Evolutionary conservation across 2,797 vertebrate species (phyloP).

Genomic region (Gallirallus australis): DNA sequence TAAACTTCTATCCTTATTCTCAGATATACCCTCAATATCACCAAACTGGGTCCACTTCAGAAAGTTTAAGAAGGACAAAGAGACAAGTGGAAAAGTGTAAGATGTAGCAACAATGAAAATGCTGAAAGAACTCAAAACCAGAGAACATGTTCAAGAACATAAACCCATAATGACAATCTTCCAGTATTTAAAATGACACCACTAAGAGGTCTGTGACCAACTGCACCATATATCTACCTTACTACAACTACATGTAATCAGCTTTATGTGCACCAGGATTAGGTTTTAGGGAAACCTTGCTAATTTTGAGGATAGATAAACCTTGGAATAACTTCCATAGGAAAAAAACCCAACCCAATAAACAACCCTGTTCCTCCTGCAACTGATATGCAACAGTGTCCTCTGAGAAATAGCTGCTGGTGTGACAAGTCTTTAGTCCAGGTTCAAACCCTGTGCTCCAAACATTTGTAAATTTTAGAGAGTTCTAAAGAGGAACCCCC

Average conservation of each 20-base stretch:
- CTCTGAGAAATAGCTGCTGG: neutral
- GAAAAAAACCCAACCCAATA: fast-evolving
- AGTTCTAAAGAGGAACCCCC: neutral
- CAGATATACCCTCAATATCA: neutral
- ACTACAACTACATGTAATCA: neutral
- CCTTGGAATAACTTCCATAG: neutral
- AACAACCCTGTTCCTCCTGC: neutral
- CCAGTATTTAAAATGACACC: neutral
- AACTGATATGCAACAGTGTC: neutral
- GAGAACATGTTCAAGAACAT: neutral
- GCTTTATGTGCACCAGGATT: neutral
- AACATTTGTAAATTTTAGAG: neutral
- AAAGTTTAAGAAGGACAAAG: neutral
- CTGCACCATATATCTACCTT: fast-evolving
- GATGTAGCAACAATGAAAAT: neutral
- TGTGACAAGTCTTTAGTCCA: neutral
- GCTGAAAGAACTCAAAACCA: neutral
- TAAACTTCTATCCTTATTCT: neutral
- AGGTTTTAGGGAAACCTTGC: neutral
- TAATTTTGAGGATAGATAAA: neutral
- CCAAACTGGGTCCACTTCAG: neutral
- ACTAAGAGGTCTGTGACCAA: neutral
- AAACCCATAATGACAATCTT: neutral
- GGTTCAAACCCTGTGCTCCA: neutral
- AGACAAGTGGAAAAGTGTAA: neutral